Base-by-base conservation (phyloP, 2,888 invertebrate genomes). In the Drosophila ochracea region DNA sequence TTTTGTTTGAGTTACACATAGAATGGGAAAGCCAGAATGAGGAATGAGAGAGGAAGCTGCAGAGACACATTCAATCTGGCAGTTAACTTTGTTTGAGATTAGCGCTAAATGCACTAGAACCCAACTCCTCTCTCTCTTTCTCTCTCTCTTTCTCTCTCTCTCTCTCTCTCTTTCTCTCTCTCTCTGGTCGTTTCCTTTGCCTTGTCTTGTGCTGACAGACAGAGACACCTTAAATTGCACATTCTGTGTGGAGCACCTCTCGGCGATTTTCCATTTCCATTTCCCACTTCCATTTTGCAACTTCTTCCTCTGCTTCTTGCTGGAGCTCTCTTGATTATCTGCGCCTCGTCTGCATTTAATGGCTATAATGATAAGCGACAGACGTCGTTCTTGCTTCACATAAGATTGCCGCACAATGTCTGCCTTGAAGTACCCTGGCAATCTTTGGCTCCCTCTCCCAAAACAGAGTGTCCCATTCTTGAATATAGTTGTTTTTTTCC, bases 311-410 rank as follows among this genome's bases (percentile, higher is more conserved):
- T 55, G 28, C 35, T 35, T 7, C 53, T 33, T 30, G 50, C 10
- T 31, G 52, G 11, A 19, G 16, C 62, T 35, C 49, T 49, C 66
- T 68, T 75, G 81, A 81, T 84, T 81, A 84, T 86, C 82, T 82
- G 50, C 68, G 75, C 73, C 65, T 80, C 70, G 83, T 83, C 84
- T 87, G 85, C 83, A 68, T 67, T 84, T 84, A 87, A 85, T 87
- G 83, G 82, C 74, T 33, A 73, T 35, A 74, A 71, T 64, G 78
- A 71, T 76, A 76, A 76, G 64, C 60, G 78, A 58, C 70, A 58
- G 69, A 37, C 50, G 19, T 16, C 35, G 35, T 21, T 57, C 28
- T 28, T 39, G 59, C 47, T 4, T 47, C 47, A 25, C 50, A 49
- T 47, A 30, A 63, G 78, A 62, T 61, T 69, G 54, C 41, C 50